Base-by-base conservation (phyloP, 1,140 invertebrate species). In the Sminthurides bifidus region DNA sequence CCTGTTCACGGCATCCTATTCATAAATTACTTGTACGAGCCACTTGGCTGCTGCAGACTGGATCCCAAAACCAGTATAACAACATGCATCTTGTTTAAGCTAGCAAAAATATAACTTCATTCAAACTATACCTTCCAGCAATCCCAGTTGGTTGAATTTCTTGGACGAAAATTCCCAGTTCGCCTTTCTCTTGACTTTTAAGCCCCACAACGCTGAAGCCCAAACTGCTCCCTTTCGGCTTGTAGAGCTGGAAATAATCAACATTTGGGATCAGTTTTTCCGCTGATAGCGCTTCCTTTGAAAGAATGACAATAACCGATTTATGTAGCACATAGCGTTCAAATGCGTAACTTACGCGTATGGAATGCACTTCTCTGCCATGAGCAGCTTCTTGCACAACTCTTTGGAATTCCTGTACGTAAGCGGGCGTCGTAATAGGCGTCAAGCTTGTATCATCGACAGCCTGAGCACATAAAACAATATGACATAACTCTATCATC, bases 201-300 rank as follows among this genome's bases (percentile, higher is more conserved):
- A 85, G 69, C 12, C 83, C 82, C 54, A 85, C 82, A 4, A 86
- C 83, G 67, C 81, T 84, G 68, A 87, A 85, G 30, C 84, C 84
- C n/a, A 86, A 70, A 58, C 80, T 84, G 38, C 72, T 76, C 17
- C 81, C 82, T 67, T 85, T 83, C 2, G 81, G 79, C 68, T 85
- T 85, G 64, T 75, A 79, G 19, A 85, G 68, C 75, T 83, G 68
- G 29, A 71, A 70, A 27, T 56, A 38, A 41, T 19, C 15, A 35
- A n/a, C n/a, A 10, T 35, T n/a, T 35, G 33, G 8, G n/a, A 10
- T 35, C 8, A n/a, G 8, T 35, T 35, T n/a, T 35, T 35, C 33
- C 33, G 33, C 33, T 35, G 33, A 35, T 10, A 10, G 8, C n/a
- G 8, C 8, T 35, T 35, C 8, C 33, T 35, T 8, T n/a, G n/a